phyloP scores from a whole-genome alignment of 2,888 invertebrate species.

The Deroplatys truncata region DNA sequence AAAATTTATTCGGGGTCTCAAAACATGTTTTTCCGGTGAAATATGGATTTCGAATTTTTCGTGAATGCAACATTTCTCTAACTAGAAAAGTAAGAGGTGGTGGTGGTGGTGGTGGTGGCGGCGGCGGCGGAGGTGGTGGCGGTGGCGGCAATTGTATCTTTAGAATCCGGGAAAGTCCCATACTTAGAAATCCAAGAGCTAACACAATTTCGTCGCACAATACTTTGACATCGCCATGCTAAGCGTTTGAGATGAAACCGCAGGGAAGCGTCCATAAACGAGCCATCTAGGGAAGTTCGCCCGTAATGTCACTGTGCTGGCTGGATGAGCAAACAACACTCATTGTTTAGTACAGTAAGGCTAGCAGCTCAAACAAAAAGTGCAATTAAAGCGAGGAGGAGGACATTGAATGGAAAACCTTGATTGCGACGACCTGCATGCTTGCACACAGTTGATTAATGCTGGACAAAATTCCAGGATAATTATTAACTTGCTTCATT shows the following conservation, averaged over 20 bases:
- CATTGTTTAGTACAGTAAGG: background rate
- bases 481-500: background rate
- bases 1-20: too few relatives aligned
- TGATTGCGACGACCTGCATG: background rate
- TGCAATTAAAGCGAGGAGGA: background rate
- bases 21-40: too few relatives aligned
- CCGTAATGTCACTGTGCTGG: background rate
- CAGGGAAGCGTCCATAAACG: background rate
- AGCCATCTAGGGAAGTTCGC: background rate
- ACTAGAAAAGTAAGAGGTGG: too few relatives aligned
- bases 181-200: too few relatives aligned
- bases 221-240: background rate
- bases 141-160: too few relatives aligned
- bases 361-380: background rate
- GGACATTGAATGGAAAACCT: background rate
- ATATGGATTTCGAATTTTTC: too few relatives aligned
- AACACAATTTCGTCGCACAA: background rate
- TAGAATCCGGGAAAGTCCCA: too few relatives aligned
- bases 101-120: too few relatives aligned
- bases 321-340: too few relatives aligned
- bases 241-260: background rate
- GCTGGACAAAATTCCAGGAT: constrained; percentile 3
- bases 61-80: too few relatives aligned
- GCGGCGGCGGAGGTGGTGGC: too few relatives aligned
- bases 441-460: background rate